These are phyloP conservation scores for Phalanger gymnotis DNA, from an alignment of 2,797 vertebrate species.

Conservation along the genomic window DNA sequence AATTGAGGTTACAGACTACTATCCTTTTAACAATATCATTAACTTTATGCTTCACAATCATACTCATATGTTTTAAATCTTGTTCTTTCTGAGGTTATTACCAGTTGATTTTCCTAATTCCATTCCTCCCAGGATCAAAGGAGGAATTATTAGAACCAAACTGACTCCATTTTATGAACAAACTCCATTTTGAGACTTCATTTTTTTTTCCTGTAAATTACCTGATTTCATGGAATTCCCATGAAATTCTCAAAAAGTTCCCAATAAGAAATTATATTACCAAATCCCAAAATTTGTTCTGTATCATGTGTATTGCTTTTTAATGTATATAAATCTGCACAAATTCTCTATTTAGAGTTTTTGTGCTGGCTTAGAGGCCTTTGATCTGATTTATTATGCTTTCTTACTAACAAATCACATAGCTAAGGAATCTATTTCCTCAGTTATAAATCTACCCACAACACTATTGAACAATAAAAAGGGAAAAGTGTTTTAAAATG, in stretches of 20 bases:
- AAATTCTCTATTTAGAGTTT: neutral
- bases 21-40: too few relatives aligned
- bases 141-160: neutral
- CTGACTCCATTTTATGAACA: neutral
- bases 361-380: neutral
- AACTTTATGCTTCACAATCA: too few relatives aligned
- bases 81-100: too few relatives aligned
- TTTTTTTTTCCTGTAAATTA: neutral
- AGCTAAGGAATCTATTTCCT: neutral
- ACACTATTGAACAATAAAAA: neutral
- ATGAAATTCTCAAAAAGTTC: neutral
- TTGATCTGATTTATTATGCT: neutral
- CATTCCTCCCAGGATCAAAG: too few relatives aligned
- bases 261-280: neutral
- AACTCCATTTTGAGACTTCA: neutral
- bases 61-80: too few relatives aligned
- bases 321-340: neutral
- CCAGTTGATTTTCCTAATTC: too few relatives aligned
- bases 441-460: too few relatives aligned
- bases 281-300: neutral
- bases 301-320: neutral
- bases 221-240: neutral
- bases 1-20: too few relatives aligned
- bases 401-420: neutral
- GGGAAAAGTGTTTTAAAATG: neutral